Percentiles rank a stretch among this genome's conserved stretches.
These are phyloP conservation scores for Petrocephalus sullivani DNA, from an alignment of 2,797 vertebrate genomes.

Conservation along the genomic window DNA sequence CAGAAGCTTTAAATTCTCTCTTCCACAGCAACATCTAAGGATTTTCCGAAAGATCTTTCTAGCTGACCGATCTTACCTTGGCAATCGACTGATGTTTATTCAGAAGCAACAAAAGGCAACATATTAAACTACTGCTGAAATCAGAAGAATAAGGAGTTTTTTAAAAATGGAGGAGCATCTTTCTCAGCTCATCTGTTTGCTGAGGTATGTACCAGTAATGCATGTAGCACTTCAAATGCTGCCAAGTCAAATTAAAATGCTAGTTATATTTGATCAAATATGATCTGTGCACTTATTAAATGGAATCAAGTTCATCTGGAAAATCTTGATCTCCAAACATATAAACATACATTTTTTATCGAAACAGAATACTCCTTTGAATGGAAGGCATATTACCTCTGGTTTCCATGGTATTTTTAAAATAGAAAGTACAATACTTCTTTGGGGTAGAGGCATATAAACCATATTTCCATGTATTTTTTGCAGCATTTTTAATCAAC, in stretches of 20 bases:
- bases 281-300: not conserved
- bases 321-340: not conserved
- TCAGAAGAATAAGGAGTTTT: not conserved
- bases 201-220: slow-evolving; percentile 55
- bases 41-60: slow-evolving; percentile 66
- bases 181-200: slow-evolving; percentile 40
- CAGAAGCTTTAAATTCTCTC: slow-evolving; percentile 66
- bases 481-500: not conserved
- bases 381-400: not conserved
- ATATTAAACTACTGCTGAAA: slow-evolving; percentile 10
- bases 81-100: slow-evolving; percentile 50
- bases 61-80: slow-evolving; percentile 60
- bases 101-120: slow-evolving; percentile 36
- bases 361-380: not conserved
- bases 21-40: slow-evolving; percentile 64
- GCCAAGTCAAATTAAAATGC: not conserved
- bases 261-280: not conserved
- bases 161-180: slow-evolving; percentile 41
- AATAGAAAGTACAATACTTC: not conserved
- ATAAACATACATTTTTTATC: not conserved
- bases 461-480: not conserved
- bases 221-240: not conserved
- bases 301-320: not conserved
- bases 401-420: not conserved
- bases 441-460: not conserved